Conservation (phyloP, 2,113 vertebrate species). For the Gulo gulo region DNA sequence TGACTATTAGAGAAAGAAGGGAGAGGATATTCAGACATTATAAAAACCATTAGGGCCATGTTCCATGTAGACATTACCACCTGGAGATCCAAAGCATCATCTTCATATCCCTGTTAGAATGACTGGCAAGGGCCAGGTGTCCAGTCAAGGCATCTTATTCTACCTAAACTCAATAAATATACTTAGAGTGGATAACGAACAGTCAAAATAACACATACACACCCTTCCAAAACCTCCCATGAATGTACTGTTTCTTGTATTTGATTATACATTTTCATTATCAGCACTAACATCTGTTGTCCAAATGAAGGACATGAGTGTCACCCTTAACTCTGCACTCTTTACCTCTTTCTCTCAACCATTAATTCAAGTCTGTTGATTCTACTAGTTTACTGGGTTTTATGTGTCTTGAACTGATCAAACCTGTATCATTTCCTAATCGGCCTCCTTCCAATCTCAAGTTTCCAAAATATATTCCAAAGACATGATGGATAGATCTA, state of each 20-base stretch:
- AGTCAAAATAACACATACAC: not conserved
- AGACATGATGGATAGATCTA: not conserved
- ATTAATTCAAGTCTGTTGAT: not conserved
- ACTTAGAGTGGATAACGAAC: not conserved
- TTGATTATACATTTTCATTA: not conserved
- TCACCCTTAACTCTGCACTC: not conserved
- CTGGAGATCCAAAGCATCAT: not conserved
- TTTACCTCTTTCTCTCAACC: not conserved
- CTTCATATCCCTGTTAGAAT: not conserved
- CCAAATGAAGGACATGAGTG: fast-evolving
- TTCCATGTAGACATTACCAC: not conserved
- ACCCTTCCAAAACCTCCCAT: not conserved
- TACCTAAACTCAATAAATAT: not conserved
- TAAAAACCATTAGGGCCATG: not conserved
- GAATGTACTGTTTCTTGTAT: not conserved
- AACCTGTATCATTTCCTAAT: not conserved
- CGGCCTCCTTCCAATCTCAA: not conserved
- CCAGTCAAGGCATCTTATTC: not conserved
- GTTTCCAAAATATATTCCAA: slow-evolving; percentile 36
- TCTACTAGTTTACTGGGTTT: not conserved
- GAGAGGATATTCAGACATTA: not conserved
- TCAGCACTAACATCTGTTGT: not conserved
- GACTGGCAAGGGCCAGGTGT: not conserved
- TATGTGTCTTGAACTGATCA: not conserved
- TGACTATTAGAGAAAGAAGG: not conserved